Conservation (phyloP, 2,888 invertebrate species). For the Helicoverpa assulta region DNA sequence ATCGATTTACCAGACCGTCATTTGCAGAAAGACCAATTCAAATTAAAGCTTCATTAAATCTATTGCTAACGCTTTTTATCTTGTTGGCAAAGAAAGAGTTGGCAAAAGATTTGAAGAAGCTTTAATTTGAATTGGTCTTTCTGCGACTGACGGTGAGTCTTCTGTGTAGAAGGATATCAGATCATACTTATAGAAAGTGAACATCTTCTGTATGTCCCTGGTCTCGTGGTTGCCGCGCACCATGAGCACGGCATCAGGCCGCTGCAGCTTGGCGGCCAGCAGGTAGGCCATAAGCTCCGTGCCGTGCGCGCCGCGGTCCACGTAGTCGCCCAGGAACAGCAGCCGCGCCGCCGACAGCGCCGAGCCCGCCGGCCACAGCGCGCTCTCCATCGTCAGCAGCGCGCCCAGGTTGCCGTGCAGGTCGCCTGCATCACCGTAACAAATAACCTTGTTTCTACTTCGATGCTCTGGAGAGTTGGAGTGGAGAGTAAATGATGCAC, state of each 20-base stretch:
- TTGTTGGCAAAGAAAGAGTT: too few relatives aligned
- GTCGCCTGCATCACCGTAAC: conserved; percentile 90
- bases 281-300: conserved; percentile 93
- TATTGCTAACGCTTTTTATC: too few relatives aligned
- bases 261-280: conserved; percentile 92
- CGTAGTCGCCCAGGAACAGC: conserved; percentile 94
- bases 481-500: too few relatives aligned
- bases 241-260: conserved; percentile 91
- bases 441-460: too few relatives aligned
- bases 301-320: conserved; percentile 93
- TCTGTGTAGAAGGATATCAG: neutral
- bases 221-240: conserved; percentile 94
- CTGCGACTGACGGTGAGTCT: neutral
- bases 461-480: too few relatives aligned
- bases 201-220: conserved; percentile 93
- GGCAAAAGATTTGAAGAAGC: too few relatives aligned
- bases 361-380: conserved; percentile 92
- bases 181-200: conserved; percentile 92
- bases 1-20: too few relatives aligned
- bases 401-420: conserved; percentile 94
- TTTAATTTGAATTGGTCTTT: too few relatives aligned
- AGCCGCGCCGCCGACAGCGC: conserved; percentile 91
- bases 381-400: conserved; percentile 92
- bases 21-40: too few relatives aligned
- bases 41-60: too few relatives aligned